These are phyloP conservation scores for Sisor rabdophorus DNA, from an alignment of 2,113 vertebrate genomes.

Conservation along the genomic window DNA sequence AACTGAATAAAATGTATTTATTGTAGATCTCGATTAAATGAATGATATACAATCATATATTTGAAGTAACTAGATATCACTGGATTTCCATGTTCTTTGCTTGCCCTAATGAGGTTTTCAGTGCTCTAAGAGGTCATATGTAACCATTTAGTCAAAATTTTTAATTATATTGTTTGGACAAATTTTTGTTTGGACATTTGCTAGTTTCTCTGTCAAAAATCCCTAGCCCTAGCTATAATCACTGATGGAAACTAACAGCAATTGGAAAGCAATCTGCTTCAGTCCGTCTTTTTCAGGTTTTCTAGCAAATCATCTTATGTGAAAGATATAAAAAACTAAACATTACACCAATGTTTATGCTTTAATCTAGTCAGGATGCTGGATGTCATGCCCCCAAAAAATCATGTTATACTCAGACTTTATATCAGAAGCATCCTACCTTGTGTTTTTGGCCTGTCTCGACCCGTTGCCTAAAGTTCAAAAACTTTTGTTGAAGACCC, in stretches of 20 bases:
- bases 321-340: background rate
- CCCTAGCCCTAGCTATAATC: too few relatives aligned
- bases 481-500: background rate
- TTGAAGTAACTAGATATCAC: too few relatives aligned
- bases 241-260: background rate
- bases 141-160: background rate
- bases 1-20: too few relatives aligned
- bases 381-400: background rate
- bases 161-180: background rate
- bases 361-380: background rate
- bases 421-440: constrained; percentile 10
- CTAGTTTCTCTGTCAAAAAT: background rate
- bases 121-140: too few relatives aligned
- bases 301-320: background rate
- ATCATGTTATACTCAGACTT: background rate
- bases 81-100: too few relatives aligned
- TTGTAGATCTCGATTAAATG: too few relatives aligned
- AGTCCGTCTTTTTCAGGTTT: background rate
- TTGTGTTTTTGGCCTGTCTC: background rate
- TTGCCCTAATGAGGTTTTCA: too few relatives aligned
- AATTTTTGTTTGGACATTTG: background rate
- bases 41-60: too few relatives aligned
- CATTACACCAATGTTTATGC: background rate
- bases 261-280: constrained; percentile 7
- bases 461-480: background rate